phyloP scores from a whole-genome alignment of 2,113 vertebrate genomes.

The Hippoglossus stenolepis region DNA sequence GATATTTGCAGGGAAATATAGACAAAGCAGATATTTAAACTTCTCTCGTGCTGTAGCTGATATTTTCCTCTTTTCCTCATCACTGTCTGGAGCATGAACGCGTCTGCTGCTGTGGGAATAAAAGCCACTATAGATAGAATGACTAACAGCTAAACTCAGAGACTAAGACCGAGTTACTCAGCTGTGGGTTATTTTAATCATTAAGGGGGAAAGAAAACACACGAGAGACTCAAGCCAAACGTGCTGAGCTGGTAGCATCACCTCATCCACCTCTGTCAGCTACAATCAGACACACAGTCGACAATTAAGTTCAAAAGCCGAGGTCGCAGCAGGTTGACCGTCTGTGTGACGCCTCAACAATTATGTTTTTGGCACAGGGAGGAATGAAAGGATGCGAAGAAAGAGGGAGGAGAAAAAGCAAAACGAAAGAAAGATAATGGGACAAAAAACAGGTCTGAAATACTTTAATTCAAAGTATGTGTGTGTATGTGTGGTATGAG shows the following conservation, averaged over 20 bases:
- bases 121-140: slow-evolving; percentile 10
- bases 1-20: neutral
- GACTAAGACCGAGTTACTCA: slow-evolving; percentile 5
- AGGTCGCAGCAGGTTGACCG: neutral
- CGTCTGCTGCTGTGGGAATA: neutral
- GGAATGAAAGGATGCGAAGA: neutral
- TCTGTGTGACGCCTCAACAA: neutral
- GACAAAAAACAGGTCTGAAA: neutral
- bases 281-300: neutral
- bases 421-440: neutral
- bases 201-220: neutral
- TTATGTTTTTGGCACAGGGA: neutral
- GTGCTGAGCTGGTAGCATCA: slow-evolving; percentile 17
- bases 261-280: neutral
- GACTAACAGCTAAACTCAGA: slow-evolving; percentile 20
- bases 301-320: neutral
- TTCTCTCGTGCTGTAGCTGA: neutral
- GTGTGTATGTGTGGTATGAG: slow-evolving; percentile 22
- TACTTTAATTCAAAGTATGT: neutral
- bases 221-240: slow-evolving; percentile 6
- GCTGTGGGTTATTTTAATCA: slow-evolving; percentile 41
- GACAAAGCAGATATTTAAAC: neutral
- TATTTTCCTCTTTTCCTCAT: neutral
- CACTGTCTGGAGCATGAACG: neutral
- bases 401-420: neutral